Evolutionary conservation across 2,888 invertebrate genomes (phyloP).

Genomic region (Calliphora vomitoria): DNA sequence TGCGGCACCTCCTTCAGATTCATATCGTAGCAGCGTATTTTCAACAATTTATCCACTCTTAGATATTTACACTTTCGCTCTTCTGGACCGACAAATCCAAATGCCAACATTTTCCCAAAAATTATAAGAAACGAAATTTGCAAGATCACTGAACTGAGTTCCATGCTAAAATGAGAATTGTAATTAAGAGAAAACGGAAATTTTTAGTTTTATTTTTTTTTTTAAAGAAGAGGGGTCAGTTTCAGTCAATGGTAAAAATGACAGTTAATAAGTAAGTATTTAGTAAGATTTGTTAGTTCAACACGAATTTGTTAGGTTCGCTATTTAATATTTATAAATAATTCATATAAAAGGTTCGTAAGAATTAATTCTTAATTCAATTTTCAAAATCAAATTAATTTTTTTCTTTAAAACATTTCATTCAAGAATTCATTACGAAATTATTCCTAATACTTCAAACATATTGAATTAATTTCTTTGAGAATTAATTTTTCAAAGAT

Average conservation of each 20-base stretch:
- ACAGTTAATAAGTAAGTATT: no score
- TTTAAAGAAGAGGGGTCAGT: not conserved
- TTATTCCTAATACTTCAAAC: no score
- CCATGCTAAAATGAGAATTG: constrained; percentile 76
- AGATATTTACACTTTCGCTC: constrained; percentile 82
- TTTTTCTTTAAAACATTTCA: no score
- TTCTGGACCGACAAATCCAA: constrained; percentile 79
- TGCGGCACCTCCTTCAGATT: constrained; percentile 83
- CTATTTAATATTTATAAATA: no score
- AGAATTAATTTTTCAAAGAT: no score
- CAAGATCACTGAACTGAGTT: constrained; percentile 76
- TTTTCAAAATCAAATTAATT: no score
- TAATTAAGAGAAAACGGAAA: not conserved
- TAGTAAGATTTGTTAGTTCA: no score
- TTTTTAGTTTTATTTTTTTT: not conserved
- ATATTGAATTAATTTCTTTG: no score
- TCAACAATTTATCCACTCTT: constrained; percentile 80
- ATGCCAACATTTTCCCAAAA: constrained; percentile 79
- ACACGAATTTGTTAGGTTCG: no score
- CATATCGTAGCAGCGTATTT: constrained; percentile 82
- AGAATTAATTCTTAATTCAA: no score
- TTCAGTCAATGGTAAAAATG: not conserved
- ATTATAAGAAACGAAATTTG: constrained; percentile 79
- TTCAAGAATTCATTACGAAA: no score
- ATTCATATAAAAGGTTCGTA: no score